A percentile compares a stretch with the other conserved stretches of the same genome.
Conservation (phyloP, 2,888 invertebrate species). For the Amblyteles armatorius region DNA sequence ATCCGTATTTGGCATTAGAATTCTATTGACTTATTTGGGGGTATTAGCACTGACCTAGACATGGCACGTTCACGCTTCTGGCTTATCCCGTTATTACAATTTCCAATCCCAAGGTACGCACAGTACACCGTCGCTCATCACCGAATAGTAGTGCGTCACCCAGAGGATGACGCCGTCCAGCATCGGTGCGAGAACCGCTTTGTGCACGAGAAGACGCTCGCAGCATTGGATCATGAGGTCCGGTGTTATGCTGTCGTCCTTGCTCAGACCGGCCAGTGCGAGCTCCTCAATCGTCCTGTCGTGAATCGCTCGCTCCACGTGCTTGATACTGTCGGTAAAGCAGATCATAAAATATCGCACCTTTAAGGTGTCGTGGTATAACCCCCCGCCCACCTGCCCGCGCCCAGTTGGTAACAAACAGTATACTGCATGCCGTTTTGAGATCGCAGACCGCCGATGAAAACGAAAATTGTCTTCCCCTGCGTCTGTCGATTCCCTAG, state of each 20-base stretch:
- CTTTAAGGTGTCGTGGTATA: background rate
- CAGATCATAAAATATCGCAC: background rate
- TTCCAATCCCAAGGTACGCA: slow-evolving; percentile 98
- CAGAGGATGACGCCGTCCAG: slow-evolving; percentile 90
- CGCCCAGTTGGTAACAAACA: background rate
- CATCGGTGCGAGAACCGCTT: slow-evolving; percentile 84
- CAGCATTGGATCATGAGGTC: slow-evolving; percentile 95
- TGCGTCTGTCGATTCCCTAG: too few species aligned
- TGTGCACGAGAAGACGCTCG: slow-evolving; percentile 88
- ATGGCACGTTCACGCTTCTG: too few species aligned
- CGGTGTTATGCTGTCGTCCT: slow-evolving; percentile 96
- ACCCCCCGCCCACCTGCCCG: too few species aligned
- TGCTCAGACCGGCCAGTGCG: slow-evolving; percentile 90
- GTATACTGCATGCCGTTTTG: background rate
- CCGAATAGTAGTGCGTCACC: slow-evolving; percentile 96
- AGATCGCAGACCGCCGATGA: too few species aligned
- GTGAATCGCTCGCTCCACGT: slow-evolving; percentile 91
- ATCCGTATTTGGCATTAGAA: too few species aligned
- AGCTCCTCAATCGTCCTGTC: slow-evolving; percentile 89
- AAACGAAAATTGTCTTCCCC: too few species aligned
- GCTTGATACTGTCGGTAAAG: slow-evolving; percentile 88
- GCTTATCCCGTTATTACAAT: slow-evolving; percentile 78
- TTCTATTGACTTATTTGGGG: too few species aligned
- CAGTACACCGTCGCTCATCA: slow-evolving; percentile 95
- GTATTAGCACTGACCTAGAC: too few species aligned